A percentile compares a stretch with the other conserved stretches of the same genome.
phyloP scores from a whole-genome alignment of 2,797 vertebrate species.

The Hybognathus amarus region DNA sequence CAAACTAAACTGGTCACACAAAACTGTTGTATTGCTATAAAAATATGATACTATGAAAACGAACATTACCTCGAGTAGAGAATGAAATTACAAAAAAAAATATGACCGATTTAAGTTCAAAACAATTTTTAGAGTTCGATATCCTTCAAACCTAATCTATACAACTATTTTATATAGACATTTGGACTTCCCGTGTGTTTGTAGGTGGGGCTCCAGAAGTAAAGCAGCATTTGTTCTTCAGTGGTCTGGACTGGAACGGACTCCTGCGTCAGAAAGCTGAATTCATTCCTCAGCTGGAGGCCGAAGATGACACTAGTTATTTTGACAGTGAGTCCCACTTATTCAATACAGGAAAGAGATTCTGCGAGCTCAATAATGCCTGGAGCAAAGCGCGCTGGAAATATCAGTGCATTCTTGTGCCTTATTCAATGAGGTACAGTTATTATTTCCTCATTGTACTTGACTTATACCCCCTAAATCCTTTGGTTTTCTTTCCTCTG shows the following conservation, averaged over 20 bases:
- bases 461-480: background rate
- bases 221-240: conserved; percentile 92
- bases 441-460: background rate
- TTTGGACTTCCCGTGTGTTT: background rate
- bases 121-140: background rate
- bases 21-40: background rate
- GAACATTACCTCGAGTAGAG: background rate
- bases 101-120: background rate
- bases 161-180: background rate
- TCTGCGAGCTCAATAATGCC: background rate
- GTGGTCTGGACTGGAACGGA: conserved; percentile 92
- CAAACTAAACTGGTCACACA: background rate
- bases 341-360: conserved; percentile 1
- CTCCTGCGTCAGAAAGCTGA: conserved; percentile 96
- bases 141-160: background rate
- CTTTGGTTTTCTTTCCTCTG: background rate
- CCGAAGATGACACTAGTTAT: conserved; percentile 96
- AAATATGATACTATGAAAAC: background rate
- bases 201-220: conserved; percentile 90
- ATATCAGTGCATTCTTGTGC: conserved; percentile 15
- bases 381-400: conserved; percentile 1
- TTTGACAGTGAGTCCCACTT: conserved; percentile 89
- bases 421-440: background rate
- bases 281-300: conserved; percentile 95
- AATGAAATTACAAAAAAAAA: background rate